A percentile compares a stretch with the other conserved stretches of the same genome.
These are phyloP conservation scores for Eupeodes corollae DNA, from an alignment of 1,140 invertebrate species.

Conservation along the genomic window DNA sequence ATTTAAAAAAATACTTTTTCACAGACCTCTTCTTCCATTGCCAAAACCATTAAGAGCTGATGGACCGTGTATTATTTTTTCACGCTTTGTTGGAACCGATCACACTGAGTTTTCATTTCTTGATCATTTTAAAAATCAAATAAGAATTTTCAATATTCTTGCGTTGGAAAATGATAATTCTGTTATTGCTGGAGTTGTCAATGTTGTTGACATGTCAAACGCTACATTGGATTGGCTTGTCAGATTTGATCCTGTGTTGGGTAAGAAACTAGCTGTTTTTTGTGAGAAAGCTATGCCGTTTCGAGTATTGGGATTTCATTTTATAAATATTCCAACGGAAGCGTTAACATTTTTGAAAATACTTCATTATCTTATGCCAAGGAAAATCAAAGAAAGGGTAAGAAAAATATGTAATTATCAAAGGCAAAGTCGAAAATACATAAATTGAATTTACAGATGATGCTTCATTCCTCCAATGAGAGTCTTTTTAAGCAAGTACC, in stretches of 20 bases:
- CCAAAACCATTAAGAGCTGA: constrained; percentile 36
- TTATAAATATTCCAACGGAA: constrained; percentile 40
- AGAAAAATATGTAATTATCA: constrained; percentile 1
- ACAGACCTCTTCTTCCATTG: constrained; percentile 30
- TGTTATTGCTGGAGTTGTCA: constrained; percentile 35
- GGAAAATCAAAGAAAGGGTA: constrained; percentile 34
- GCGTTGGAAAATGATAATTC: constrained; percentile 38
- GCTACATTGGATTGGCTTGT: constrained; percentile 38
- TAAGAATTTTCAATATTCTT: constrained; percentile 38
- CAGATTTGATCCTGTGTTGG: constrained; percentile 38
- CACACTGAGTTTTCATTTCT: constrained; percentile 36
- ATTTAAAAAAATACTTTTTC: not conserved
- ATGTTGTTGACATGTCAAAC: constrained; percentile 40
- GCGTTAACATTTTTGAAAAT: constrained; percentile 26
- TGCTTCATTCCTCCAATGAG: constrained; percentile 30
- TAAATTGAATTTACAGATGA: constrained; percentile 13
- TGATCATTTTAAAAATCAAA: constrained; percentile 36
- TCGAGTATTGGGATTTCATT: constrained; percentile 42
- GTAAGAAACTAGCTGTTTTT: constrained; percentile 40
- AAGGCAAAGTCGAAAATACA: not conserved
- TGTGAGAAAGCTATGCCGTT: constrained; percentile 43
- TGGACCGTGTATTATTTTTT: constrained; percentile 41
- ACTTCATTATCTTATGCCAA: constrained; percentile 18
- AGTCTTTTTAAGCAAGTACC: constrained; percentile 39
- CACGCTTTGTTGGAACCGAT: constrained; percentile 40